phyloP scores from a whole-genome alignment of 1,140 invertebrate genomes.

The Caenorhabditis latens region DNA sequence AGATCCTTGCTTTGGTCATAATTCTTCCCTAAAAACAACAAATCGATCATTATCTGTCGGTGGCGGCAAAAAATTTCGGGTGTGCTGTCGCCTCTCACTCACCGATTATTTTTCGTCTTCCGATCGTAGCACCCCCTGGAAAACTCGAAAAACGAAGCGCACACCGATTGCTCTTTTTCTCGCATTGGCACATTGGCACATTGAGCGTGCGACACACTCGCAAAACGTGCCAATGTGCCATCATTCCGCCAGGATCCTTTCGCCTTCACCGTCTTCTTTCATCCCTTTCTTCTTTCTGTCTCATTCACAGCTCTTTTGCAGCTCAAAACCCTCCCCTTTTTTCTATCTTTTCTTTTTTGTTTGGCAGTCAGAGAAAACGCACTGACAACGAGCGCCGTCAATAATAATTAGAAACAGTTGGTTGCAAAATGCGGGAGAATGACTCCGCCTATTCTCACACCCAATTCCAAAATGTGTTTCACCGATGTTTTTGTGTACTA shows the following conservation, averaged over 20 bases:
- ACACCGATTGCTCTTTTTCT: constrained; percentile 54
- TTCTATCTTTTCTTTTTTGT: constrained; percentile 44
- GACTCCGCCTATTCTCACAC: constrained; percentile 37
- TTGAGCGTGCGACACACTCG: constrained; percentile 53
- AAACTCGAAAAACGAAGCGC: constrained; percentile 35
- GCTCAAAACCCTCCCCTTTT: neutral
- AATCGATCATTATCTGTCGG: constrained; percentile 46
- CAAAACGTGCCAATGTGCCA: constrained; percentile 50
- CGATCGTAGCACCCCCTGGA: neutral
- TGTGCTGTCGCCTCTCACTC: constrained; percentile 18
- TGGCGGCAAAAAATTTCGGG: neutral
- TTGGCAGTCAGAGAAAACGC: constrained; percentile 57
- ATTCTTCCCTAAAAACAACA: constrained; percentile 22
- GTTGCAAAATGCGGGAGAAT: constrained; percentile 31
- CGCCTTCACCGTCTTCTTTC: constrained; percentile 10
- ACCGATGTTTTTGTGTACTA: neutral
- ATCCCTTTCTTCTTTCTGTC: neutral
- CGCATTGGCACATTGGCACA: constrained; percentile 54
- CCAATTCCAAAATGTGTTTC: constrained; percentile 17
- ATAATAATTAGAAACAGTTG: constrained; percentile 65
- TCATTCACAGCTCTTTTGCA: constrained; percentile 56
- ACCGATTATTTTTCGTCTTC: constrained; percentile 16
- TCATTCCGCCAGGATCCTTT: constrained; percentile 43
- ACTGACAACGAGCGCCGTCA: constrained; percentile 57
- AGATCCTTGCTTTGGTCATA: neutral